These are phyloP conservation scores for Columba guinea DNA, from an alignment of 2,797 vertebrate species.

Conservation along the genomic window DNA sequence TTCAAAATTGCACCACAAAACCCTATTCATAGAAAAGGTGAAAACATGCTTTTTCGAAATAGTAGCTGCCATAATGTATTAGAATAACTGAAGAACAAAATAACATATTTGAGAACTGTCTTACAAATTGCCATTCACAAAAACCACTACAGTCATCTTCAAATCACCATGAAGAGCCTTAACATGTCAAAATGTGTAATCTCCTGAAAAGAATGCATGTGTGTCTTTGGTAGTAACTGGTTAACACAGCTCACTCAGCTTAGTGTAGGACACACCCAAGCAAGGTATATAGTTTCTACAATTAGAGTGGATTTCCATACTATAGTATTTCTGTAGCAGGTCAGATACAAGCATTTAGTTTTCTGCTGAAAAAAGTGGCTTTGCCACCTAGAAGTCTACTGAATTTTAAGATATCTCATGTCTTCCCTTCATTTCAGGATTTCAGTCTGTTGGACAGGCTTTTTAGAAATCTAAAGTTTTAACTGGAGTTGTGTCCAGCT, in stretches of 20 bases:
- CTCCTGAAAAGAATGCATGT: accelerated
- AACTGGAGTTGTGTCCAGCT: background rate
- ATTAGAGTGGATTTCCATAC: background rate
- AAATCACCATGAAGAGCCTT: background rate
- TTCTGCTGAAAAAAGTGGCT: background rate
- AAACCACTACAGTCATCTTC: background rate
- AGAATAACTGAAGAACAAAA: background rate
- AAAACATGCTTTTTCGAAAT: background rate
- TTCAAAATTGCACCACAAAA: accelerated
- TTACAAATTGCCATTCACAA: background rate
- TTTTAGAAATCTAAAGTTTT: background rate
- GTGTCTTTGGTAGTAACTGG: background rate
- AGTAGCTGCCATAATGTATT: background rate
- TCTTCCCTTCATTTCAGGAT: background rate
- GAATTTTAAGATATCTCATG: background rate
- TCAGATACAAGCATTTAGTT: background rate
- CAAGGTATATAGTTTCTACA: background rate
- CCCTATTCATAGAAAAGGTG: accelerated
- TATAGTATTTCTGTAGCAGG: background rate
- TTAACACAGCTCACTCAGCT: background rate
- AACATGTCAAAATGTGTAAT: background rate
- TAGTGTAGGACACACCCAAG: background rate
- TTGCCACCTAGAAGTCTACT: background rate
- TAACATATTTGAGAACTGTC: background rate
- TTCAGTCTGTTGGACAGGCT: background rate